phyloP scores from a whole-genome alignment of 92 coral and sea anemone genomes.

The Parazoanthus atlanticus region DNA sequence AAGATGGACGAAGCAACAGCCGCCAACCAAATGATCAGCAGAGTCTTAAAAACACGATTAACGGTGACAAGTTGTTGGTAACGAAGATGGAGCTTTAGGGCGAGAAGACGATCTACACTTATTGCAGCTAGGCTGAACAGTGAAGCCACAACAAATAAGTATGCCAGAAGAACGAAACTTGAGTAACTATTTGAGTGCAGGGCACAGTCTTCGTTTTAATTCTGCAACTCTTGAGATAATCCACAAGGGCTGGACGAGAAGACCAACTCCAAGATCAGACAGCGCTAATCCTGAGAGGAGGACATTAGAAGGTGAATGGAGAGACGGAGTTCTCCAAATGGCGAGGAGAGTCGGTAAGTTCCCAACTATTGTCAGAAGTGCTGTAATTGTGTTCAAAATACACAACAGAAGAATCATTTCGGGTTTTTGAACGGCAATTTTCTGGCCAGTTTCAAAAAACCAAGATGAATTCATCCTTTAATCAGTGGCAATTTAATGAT shows the following conservation, averaged over 20 bases:
- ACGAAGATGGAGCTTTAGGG: background rate
- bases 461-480: background rate
- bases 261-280: slow-evolving; percentile 53
- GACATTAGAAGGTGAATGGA: slow-evolving; percentile 44
- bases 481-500: too few species aligned
- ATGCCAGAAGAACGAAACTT: background rate
- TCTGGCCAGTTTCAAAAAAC: background rate
- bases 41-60: background rate
- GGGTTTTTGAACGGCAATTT: background rate
- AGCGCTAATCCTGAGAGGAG: slow-evolving; percentile 46
- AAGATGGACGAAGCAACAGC: background rate
- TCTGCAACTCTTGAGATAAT: slow-evolving; percentile 23
- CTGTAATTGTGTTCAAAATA: slow-evolving; percentile 24
- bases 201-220: background rate
- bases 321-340: slow-evolving; percentile 35
- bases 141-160: background rate
- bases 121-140: background rate
- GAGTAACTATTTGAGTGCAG: background rate
- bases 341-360: slow-evolving; percentile 32
- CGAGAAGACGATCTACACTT: background rate
- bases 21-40: background rate
- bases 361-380: slow-evolving; percentile 30
- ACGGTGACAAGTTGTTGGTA: background rate
- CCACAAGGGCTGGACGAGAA: slow-evolving; percentile 47
- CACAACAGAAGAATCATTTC: background rate